Conservation (phyloP, 2,113 vertebrate species). For the Penelope pileata region DNA sequence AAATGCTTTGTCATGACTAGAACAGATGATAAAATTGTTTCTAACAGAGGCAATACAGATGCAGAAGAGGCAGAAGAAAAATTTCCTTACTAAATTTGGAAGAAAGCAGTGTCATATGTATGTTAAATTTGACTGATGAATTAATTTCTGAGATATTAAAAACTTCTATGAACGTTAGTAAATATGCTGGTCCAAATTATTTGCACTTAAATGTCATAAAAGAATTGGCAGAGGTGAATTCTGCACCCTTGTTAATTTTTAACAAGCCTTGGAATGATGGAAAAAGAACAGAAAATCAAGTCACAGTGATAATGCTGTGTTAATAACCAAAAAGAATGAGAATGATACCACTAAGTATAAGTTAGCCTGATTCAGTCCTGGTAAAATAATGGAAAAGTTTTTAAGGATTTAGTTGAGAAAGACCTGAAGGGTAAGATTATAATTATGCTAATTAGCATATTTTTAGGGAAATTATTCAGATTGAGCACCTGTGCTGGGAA, state of each 20-base stretch:
- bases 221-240: not conserved
- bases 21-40: not conserved
- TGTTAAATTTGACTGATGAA: not conserved
- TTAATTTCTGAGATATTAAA: not conserved
- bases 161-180: not conserved
- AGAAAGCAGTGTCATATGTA: not conserved
- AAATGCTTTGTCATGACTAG: not conserved
- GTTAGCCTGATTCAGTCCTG: not conserved
- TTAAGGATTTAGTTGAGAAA: slow-evolving; percentile 32
- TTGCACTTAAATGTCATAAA: not conserved
- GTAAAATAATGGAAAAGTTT: not conserved
- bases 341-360: not conserved
- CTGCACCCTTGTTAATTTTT: not conserved
- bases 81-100: not conserved
- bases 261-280: not conserved
- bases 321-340: not conserved
- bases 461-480: slow-evolving; percentile 42
- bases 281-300: not conserved
- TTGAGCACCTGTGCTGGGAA: not conserved
- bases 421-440: not conserved
- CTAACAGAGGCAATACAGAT: too few relatives aligned
- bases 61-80: not conserved
- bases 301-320: not conserved
- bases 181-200: not conserved
- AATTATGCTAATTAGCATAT: slow-evolving; percentile 5